phyloP scores from a whole-genome alignment of 2,797 vertebrate genomes.

The Alosa sapidissima region DNA sequence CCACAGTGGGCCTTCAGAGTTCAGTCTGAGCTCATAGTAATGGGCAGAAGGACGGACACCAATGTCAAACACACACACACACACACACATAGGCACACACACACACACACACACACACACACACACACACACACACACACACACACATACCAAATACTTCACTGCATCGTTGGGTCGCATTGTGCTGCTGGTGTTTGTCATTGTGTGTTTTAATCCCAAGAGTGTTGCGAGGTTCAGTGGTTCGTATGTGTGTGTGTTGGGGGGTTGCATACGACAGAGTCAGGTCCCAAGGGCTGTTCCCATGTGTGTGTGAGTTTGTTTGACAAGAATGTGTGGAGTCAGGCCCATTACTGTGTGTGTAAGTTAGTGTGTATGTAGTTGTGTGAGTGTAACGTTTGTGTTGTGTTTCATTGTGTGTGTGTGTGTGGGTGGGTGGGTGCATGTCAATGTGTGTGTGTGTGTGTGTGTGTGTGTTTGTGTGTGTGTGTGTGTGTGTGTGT shows the following conservation, averaged over 20 bases:
- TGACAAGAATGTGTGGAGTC: constrained; percentile 49
- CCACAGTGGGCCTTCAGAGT: background rate
- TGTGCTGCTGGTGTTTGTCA: constrained; percentile 25
- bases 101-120: background rate
- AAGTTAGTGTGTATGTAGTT: background rate
- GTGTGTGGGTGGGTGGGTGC: constrained; percentile 34
- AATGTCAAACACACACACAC: constrained; percentile 9
- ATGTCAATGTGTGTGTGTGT: background rate
- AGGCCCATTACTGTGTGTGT: constrained; percentile 45
- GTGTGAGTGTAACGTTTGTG: no score
- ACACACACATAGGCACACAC: background rate
- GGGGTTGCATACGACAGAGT: constrained; percentile 5
- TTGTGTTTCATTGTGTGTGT: constrained; percentile 6
- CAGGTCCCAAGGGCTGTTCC: constrained; percentile 2
- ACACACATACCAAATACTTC: background rate
- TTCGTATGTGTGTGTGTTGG: constrained; percentile 23
- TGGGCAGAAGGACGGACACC: background rate
- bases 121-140: background rate
- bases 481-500: constrained; percentile 36
- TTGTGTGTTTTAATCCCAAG: constrained; percentile 28
- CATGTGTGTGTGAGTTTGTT: constrained; percentile 37
- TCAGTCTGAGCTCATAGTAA: background rate
- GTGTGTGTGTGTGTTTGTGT: background rate
- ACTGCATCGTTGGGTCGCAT: constrained; percentile 25
- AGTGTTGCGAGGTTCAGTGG: background rate